Evolutionary conservation across 2,797 vertebrate species (phyloP).

Genomic region (Vireo griseus): DNA sequence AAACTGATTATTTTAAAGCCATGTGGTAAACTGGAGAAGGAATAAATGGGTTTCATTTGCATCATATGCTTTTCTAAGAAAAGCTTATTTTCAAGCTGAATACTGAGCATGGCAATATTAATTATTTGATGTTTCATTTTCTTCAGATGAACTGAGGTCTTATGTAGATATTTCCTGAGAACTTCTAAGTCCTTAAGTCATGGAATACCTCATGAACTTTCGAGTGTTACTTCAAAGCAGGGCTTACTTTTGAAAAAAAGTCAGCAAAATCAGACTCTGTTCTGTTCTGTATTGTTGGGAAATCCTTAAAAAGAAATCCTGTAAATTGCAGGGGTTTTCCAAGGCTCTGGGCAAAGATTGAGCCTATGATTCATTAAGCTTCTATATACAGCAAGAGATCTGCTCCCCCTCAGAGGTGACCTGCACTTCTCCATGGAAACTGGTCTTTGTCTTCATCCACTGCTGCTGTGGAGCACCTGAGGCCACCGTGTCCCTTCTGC

Average conservation of each 20-base stretch:
- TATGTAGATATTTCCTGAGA: background rate
- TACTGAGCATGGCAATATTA: background rate
- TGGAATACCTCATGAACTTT: background rate
- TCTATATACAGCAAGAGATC: background rate
- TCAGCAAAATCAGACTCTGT: background rate
- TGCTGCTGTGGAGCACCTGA: background rate
- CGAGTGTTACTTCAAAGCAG: background rate
- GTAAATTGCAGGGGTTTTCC: background rate
- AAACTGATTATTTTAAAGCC: background rate
- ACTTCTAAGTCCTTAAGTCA: background rate
- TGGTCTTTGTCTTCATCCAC: background rate
- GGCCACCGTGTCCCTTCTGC: accelerated
- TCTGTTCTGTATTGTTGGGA: background rate
- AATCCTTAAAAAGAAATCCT: background rate
- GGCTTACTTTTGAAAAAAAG: background rate
- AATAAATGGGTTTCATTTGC: background rate
- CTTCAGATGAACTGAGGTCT: background rate
- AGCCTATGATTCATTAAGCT: background rate
- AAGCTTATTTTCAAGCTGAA: background rate
- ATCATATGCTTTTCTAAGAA: background rate
- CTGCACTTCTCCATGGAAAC: background rate
- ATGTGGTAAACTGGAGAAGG: background rate
- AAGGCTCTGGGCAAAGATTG: background rate
- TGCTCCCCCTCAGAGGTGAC: background rate
- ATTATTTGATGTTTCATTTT: background rate